These are phyloP conservation scores for Triplophysa tibetana DNA, from an alignment of 2,113 vertebrate species.

Conservation along the genomic window DNA sequence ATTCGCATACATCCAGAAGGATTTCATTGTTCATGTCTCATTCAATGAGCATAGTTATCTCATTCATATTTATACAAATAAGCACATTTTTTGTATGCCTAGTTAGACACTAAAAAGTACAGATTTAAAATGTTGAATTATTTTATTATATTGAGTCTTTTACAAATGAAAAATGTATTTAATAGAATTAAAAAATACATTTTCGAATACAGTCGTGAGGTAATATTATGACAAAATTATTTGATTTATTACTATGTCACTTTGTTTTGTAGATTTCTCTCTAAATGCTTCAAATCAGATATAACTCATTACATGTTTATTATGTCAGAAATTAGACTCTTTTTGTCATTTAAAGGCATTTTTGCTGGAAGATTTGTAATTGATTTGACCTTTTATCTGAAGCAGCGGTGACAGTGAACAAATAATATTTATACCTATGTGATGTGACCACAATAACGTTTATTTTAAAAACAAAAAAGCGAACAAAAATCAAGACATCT, in stretches of 20 bases:
- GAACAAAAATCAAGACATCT: not conserved
- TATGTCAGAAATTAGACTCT: not conserved
- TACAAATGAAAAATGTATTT: too few species aligned
- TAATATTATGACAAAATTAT: too few species aligned
- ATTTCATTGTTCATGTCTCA: conserved; percentile 4
- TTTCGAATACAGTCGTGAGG: too few species aligned
- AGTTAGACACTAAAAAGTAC: too few species aligned
- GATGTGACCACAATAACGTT: not conserved
- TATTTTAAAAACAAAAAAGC: not conserved
- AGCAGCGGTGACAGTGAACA: not conserved
- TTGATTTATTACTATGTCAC: not conserved
- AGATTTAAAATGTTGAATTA: too few species aligned
- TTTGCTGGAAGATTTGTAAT: not conserved
- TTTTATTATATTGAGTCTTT: too few species aligned
- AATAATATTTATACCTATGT: not conserved
- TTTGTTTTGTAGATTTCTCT: not conserved
- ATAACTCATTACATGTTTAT: not conserved
- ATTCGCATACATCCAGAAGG: not conserved
- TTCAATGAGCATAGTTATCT: not conserved
- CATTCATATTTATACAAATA: too few species aligned
- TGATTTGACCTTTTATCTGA: not conserved
- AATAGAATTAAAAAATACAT: too few species aligned
- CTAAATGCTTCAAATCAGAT: not conserved
- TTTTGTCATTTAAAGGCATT: not conserved
- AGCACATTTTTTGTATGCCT: too few species aligned